Base-by-base conservation (phyloP, 1,140 invertebrate genomes). In the Trichogramma pretiosum region DNA sequence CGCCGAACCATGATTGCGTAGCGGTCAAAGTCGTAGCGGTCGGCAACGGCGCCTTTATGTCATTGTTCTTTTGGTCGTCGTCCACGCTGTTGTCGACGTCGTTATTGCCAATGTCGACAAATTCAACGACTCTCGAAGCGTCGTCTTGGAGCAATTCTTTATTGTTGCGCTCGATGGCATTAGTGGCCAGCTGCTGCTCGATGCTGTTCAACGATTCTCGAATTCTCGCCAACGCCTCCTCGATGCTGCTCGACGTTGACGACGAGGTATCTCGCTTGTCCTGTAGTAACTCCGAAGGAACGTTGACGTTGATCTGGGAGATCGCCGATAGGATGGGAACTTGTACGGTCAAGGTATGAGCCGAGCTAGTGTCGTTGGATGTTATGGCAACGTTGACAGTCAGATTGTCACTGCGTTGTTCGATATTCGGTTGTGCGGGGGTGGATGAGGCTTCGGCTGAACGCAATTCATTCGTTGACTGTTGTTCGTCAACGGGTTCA, bases 301-400 rank as follows among this genome's bases (percentile, higher is more conserved):
- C 37, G 33, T 43, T 51, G 1, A 51, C 30, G 13, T 43, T 46
- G 18, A 51, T 46, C 1, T 37, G 37, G 5, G 42, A 41, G 19
- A 62, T 58, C 49, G 77, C 81, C 7, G 84, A 83, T 44, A 87
- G 76, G 35, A 78, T 82, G 48, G 86, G 76, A 48, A 84, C 84
- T 51, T 86, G 65, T 30, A 84, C 77, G 70, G 85, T 86, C 49
- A 86, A 67, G 33, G 81, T 80, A 56, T 79, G 77, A 55, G 74
- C 73, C 3, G 56, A 47, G 17, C 53, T 46, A 2, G 52, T 41
- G 53, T 77, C 75, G 54, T 81, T 80, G 16, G 79, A 77, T 16
- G 79, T 77, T 57, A 87, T 85, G 3, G 83, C 85, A 46, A 87
- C 73, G 69, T 87, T 87, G 37, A 87, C 81, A 52, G 83, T 70